Evolutionary conservation across 2,113 vertebrate species (phyloP).

Genomic region (Muntiacus reevesi): DNA sequence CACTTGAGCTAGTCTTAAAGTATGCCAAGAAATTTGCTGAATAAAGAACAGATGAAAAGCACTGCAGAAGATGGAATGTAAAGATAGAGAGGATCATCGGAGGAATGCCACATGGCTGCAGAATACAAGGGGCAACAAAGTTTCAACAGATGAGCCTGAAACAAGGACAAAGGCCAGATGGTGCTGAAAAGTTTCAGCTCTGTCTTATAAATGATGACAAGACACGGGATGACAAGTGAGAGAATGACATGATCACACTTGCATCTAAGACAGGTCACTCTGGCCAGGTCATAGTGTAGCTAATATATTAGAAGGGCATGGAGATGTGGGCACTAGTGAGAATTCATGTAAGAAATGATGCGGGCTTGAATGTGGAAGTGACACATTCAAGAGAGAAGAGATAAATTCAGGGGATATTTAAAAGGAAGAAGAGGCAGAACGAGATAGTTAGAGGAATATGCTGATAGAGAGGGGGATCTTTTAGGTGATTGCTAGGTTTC

Average conservation of each 20-base stretch:
- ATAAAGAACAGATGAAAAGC: constrained; percentile 3
- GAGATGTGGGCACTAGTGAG: background rate
- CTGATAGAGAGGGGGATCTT: background rate
- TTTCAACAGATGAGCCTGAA: background rate
- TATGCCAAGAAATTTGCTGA: background rate
- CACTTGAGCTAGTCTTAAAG: background rate
- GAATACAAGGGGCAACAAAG: background rate
- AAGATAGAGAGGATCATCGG: background rate
- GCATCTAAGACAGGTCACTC: background rate
- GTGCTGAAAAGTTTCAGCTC: background rate
- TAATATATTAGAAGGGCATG: background rate
- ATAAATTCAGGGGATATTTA: background rate
- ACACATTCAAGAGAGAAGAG: background rate
- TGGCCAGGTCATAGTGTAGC: background rate
- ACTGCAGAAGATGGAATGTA: background rate
- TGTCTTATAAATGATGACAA: background rate
- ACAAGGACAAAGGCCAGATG: background rate
- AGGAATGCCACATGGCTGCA: background rate
- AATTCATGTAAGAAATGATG: background rate
- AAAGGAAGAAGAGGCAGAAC: background rate
- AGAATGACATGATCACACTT: background rate
- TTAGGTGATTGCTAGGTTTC: background rate
- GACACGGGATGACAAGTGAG: background rate
- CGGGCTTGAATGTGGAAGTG: background rate
- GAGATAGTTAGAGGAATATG: background rate